These are phyloP conservation scores for Oeneis ivallda DNA, from an alignment of 2,888 invertebrate species.

Conservation along the genomic window DNA sequence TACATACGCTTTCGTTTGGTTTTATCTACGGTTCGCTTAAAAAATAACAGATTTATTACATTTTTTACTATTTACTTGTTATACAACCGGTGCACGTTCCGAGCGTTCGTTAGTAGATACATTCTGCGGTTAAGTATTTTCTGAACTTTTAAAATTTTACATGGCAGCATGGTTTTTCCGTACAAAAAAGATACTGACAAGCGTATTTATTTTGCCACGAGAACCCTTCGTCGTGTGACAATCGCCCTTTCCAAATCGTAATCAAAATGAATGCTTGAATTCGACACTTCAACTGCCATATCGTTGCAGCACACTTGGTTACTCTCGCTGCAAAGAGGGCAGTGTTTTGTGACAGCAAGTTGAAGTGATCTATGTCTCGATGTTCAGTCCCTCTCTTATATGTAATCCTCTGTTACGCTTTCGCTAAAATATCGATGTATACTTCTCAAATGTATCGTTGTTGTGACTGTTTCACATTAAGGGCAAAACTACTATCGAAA, in stretches of 20 bases:
- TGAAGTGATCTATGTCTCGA: conserved; percentile 43
- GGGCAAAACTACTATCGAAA: conserved; percentile 58
- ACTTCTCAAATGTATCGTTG: conserved; percentile 57
- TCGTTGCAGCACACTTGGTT: conserved; percentile 18
- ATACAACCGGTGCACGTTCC: conserved; percentile 64
- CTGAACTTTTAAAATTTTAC: conserved; percentile 64
- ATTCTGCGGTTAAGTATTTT: conserved; percentile 55
- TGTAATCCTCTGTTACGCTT: conserved; percentile 67
- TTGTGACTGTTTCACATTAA: conserved; percentile 61
- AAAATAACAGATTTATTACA: conserved; percentile 61
- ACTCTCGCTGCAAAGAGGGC: conserved; percentile 2
- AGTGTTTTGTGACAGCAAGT: conserved; percentile 34
- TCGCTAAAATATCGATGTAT: conserved; percentile 60
- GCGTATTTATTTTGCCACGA: conserved; percentile 16
- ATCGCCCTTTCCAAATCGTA: conserved; percentile 75
- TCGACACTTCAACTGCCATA: conserved; percentile 54
- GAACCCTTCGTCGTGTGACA: conserved; percentile 67
- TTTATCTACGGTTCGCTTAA: conserved; percentile 66
- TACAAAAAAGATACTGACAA: conserved; percentile 47
- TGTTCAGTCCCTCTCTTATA: conserved; percentile 47
- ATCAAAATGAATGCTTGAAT: conserved; percentile 56
- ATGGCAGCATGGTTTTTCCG: conserved; percentile 56
- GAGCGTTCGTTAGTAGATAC: conserved; percentile 52
- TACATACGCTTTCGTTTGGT: conserved; percentile 67
- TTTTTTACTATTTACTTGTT: conserved; percentile 53